A percentile compares a stretch with the other conserved stretches of the same genome.
phyloP scores from a whole-genome alignment of 2,888 invertebrate species.

The Drosophila anceps region DNA sequence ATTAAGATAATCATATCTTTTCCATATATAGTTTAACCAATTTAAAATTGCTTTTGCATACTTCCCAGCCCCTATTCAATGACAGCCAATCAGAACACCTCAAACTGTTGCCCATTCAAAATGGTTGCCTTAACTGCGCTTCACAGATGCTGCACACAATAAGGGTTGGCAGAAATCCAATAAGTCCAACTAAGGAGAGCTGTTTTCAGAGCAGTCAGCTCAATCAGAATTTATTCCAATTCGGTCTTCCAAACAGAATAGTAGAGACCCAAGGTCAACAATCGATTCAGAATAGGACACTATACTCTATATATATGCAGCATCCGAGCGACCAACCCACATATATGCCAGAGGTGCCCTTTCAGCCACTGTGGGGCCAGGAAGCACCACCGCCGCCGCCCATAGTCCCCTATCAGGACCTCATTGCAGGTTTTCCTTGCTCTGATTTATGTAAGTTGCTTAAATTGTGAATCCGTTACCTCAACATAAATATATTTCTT shows the following conservation, averaged over 20 bases:
- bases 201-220: conserved; percentile 25
- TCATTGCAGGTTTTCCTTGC: conserved; percentile 90
- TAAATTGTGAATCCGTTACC: background rate
- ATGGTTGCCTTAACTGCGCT: conserved; percentile 64
- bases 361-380: conserved; percentile 85
- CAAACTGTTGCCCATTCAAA: conserved; percentile 77
- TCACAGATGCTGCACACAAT: conserved; percentile 31
- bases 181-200: conserved; percentile 42
- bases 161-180: conserved; percentile 71
- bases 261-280: conserved; percentile 53
- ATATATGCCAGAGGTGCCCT: conserved; percentile 85
- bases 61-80: background rate
- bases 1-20: background rate
- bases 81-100: conserved; percentile 68
- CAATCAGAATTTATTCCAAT: conserved; percentile 65
- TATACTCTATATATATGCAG: conserved; percentile 66
- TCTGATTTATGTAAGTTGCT: conserved; percentile 87
- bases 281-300: conserved; percentile 24
- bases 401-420: conserved; percentile 89
- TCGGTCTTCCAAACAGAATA: conserved; percentile 72
- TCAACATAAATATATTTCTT: background rate
- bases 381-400: conserved; percentile 88
- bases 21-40: background rate
- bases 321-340: conserved; percentile 83
- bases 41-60: background rate